Base-by-base conservation (phyloP, 2,797 vertebrate genomes). In the Trachops cirrhosus region DNA sequence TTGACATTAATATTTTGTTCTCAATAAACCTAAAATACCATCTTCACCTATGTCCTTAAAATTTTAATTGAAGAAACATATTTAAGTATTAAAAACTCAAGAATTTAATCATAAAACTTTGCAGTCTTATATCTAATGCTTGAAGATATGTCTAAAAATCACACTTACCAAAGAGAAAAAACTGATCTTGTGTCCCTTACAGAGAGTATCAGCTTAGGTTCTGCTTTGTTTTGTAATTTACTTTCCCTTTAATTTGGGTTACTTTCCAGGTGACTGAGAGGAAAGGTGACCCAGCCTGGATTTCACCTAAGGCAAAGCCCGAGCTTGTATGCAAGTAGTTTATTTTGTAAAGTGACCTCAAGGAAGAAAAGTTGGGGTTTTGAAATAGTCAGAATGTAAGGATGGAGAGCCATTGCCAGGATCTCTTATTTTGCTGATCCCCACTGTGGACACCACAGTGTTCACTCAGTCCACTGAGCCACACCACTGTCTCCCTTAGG, bases 1-100 rank as follows among this genome's bases (percentile, higher is more conserved):
- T 71, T 80, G n/a, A 71, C 2, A 71, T 89, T 93, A 77, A 62
- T 59, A 70, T 87, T 78, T 95, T 89, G 21, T 92, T 95, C 92
- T 82, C 22, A 48, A 29, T 77, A 62, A 59, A 64, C 82, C n/a
- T 80, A 68, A 88, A 91, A 91, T 92, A 62, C 24, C 50, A 12
- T 73, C 32, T 71, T 92, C 12, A 62, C 10, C 14, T 75, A 75
- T 68, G 6, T 89, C 59, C 44, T 95, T 84, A 88, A 64, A n/a
- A 44, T 84, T 93, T 34, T 87, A 92, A 87, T 64, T 68, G 6
- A 68, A 84, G 39, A 77, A 21, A 86, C 19, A 34, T 67, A 75
- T n/a, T 84, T 74, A 67, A 74, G 22, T 82, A 67, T 87, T 89
- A 86, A 89, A 86, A 94, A 62, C 26, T 21, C 39, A 88, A 74